phyloP scores from a whole-genome alignment of 2,797 vertebrate genomes.

The Apodemus agrarius region DNA sequence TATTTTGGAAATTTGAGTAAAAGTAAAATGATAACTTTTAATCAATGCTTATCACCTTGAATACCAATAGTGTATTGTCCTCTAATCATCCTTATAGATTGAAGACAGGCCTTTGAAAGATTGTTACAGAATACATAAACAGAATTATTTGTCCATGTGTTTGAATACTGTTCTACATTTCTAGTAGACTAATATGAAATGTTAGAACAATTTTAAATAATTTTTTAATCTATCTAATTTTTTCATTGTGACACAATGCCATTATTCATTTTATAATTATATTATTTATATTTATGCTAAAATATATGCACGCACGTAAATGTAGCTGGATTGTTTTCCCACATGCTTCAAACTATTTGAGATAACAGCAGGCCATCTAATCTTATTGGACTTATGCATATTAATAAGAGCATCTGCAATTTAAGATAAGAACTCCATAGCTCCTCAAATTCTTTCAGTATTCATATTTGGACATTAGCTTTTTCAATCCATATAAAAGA shows the following conservation, averaged over 20 bases:
- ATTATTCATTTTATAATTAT: background rate
- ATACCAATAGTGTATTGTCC: background rate
- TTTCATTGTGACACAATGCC: background rate
- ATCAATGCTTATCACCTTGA: background rate
- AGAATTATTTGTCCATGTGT: background rate
- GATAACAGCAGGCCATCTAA: background rate
- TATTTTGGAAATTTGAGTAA: background rate
- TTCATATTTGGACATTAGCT: background rate
- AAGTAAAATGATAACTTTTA: background rate
- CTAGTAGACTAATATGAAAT: background rate
- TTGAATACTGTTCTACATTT: constrained; percentile 18
- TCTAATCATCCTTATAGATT: background rate
- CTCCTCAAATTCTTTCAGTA: constrained; percentile 33
- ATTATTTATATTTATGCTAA: background rate
- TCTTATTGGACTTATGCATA: background rate
- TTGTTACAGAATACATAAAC: background rate
- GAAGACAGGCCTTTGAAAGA: constrained; percentile 12
- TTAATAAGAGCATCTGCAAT: constrained; percentile 29
- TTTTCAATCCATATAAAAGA: background rate
- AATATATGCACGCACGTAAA: constrained; percentile 24
- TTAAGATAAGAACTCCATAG: constrained; percentile 9
- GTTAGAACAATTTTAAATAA: background rate
- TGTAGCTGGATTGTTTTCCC: constrained; percentile 12
- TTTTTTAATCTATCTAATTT: constrained; percentile 26
- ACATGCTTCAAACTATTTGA: constrained; percentile 3